These are phyloP conservation scores for Sula dactylatra DNA, from an alignment of 2,113 vertebrate genomes.

Conservation along the genomic window DNA sequence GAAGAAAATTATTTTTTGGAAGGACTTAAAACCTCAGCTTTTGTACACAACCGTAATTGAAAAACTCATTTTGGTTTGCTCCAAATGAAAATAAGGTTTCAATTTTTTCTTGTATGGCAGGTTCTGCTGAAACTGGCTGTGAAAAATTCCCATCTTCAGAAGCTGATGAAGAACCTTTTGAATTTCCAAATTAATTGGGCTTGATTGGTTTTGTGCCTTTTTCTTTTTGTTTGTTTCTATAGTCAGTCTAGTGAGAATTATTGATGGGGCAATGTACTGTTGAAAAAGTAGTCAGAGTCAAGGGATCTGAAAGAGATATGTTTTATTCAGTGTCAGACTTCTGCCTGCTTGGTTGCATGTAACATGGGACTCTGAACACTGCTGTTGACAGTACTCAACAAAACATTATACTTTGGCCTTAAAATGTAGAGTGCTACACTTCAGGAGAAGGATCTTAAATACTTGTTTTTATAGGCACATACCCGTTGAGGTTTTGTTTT, in stretches of 20 bases:
- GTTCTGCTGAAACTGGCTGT: background rate
- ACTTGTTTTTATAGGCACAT: background rate
- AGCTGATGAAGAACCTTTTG: background rate
- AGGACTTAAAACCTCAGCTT: background rate
- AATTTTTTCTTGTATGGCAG: background rate
- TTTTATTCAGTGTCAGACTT: background rate
- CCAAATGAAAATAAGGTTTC: background rate
- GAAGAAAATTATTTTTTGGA: background rate
- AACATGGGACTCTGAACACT: background rate
- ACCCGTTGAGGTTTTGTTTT: background rate
- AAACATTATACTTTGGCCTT: background rate
- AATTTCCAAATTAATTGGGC: background rate
- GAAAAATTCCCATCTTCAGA: background rate
- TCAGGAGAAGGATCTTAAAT: background rate
- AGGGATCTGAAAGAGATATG: background rate
- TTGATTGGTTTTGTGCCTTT: background rate
- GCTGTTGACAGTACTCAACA: background rate
- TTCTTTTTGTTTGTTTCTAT: background rate
- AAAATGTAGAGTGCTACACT: background rate
- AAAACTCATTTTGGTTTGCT: background rate
- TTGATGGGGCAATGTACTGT: fast-evolving
- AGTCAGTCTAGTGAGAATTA: background rate
- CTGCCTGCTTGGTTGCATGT: background rate
- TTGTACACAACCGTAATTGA: background rate
- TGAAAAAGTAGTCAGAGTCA: background rate